Evolutionary conservation across 2,113 vertebrate species (phyloP).

Genomic region (Lontra canadensis): DNA sequence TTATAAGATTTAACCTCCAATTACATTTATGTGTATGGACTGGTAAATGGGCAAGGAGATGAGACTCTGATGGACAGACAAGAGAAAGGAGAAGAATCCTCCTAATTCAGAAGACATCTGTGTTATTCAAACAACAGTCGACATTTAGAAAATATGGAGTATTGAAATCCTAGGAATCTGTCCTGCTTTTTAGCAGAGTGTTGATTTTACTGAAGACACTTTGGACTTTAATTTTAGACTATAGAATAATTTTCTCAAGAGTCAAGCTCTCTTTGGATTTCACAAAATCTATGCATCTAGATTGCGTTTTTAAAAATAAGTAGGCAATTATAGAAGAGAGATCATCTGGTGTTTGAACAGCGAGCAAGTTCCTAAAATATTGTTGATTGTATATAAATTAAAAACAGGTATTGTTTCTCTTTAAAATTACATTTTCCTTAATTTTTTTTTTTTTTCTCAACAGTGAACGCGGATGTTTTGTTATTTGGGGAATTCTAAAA

Average conservation of each 20-base stretch:
- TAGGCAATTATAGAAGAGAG: background rate
- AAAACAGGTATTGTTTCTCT: background rate
- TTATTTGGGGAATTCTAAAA: background rate
- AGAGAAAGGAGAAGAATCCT: background rate
- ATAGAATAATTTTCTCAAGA: background rate
- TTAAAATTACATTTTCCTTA: background rate
- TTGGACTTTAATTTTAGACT: background rate
- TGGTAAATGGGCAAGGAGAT: background rate
- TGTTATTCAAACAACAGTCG: conserved; percentile 1
- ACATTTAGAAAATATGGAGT: background rate
- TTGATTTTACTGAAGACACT: background rate
- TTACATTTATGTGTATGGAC: background rate
- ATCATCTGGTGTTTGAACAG: background rate
- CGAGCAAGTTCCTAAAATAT: background rate
- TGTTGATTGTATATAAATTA: background rate
- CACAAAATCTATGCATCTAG: background rate
- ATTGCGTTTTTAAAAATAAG: background rate
- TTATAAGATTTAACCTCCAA: conserved; percentile 55
- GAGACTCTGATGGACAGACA: background rate
- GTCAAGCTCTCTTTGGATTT: background rate
- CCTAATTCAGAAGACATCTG: conserved; percentile 48
- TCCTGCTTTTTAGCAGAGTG: background rate
- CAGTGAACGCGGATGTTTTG: background rate
- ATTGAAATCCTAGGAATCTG: background rate
- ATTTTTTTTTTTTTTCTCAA: background rate